Base-by-base conservation (phyloP, 2,797 vertebrate genomes). In the Diplodus sargus region DNA sequence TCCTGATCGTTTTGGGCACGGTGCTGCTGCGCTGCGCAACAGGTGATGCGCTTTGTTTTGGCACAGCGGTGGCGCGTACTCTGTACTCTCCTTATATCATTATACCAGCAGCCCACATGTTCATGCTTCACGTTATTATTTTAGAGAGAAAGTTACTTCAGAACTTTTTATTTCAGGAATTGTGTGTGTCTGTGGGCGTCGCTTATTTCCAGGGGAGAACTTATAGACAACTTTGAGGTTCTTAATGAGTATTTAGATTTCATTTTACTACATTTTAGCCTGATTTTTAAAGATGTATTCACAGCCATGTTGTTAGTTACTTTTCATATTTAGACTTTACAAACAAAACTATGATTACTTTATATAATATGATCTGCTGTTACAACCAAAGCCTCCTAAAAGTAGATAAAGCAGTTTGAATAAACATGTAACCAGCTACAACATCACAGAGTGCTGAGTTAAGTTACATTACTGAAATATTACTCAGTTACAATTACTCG, bases 1-100 rank as follows among this genome's bases (percentile, higher is more conserved):
- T 52, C 14, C 8, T 49, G 7, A 57, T 9, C 10, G 4, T 16
- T 42, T 47, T 28, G 28, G 5, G 39, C 2, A 4, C 1, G 4
- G 20, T 23, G 30, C 15, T 28, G n/a, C 25, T 58, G 51, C 58
- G 51, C 34, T 30, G 70, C n/a, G 42, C 70, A 79, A 76, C 79
- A 85, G 78, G 74, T 80, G 76, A 70, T 68, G 80, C 17, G 45
- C 65, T 61, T 48, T 39, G 39, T 39, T 34, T 39, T 70, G 57
- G 48, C 67, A 18, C 45, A n/a, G 60, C 54, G 10, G 10, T 12
- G n/a, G 56, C n/a, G 3, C 12, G 4, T 34, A 22, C 43, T 23
- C n/a, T 57, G 30, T 34, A 34, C 34, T 39, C 34, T 39, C 7
- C 34, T 39, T 2, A 7, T 10, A n/a, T 54, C 6, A 18, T 14